Evolutionary conservation across 2,888 invertebrate genomes (phyloP).

Genomic region (Lumbricus terrestris): DNA sequence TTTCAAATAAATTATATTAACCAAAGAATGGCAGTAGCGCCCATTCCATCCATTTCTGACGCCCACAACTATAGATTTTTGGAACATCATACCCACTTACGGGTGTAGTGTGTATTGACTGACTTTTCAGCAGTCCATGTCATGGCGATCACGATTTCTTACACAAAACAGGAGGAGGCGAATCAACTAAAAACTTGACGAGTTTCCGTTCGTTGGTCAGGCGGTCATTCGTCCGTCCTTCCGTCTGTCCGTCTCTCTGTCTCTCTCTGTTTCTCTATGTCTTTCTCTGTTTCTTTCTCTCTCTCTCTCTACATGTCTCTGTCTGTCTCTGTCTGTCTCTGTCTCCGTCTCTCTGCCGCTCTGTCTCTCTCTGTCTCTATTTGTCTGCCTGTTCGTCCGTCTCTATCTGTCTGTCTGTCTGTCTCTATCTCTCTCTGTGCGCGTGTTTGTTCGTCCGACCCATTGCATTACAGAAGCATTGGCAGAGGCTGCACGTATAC

Average conservation of each 20-base stretch:
- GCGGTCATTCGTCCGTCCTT: background rate
- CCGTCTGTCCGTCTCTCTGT: too few relatives aligned
- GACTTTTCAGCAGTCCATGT: background rate
- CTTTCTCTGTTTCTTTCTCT: too few relatives aligned
- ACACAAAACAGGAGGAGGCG: background rate
- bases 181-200: background rate
- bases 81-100: background rate
- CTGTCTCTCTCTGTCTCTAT: too few relatives aligned
- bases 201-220: background rate
- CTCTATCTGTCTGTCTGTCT: too few relatives aligned
- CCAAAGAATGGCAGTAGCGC: background rate
- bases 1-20: background rate
- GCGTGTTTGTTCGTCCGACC: background rate
- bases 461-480: background rate
- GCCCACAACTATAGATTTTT: background rate
- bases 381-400: too few relatives aligned
- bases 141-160: background rate
- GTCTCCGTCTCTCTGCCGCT: too few relatives aligned
- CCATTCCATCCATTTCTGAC: background rate
- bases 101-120: background rate
- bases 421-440: too few relatives aligned
- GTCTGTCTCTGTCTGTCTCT: too few relatives aligned
- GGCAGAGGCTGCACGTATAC: background rate
- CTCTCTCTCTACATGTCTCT: too few relatives aligned
- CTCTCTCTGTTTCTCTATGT: too few relatives aligned